Conservation (phyloP, 2,113 vertebrate species). For the Dromaius novaehollandiae region DNA sequence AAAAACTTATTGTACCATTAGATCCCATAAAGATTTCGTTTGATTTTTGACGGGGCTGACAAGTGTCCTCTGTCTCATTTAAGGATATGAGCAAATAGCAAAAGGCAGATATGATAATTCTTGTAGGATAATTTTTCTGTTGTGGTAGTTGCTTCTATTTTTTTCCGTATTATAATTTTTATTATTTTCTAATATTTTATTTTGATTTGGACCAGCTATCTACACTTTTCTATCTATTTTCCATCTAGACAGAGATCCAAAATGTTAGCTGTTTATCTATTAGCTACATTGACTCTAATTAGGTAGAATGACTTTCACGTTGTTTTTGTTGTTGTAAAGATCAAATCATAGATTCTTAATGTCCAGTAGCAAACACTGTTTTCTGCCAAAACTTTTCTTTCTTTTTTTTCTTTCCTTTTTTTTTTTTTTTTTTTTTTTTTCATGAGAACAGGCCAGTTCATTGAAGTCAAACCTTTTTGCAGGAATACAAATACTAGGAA, state of each 20-base stretch:
- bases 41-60: not conserved
- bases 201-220: not conserved
- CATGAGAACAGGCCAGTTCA: not conserved
- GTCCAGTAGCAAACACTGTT: not conserved
- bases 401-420: not conserved
- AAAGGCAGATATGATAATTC: not conserved
- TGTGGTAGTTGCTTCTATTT: not conserved
- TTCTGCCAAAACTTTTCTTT: not conserved
- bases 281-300: not conserved
- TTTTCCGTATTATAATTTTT: not conserved
- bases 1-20: slow-evolving; percentile 8
- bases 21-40: slow-evolving; percentile 13
- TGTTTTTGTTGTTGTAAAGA: not conserved
- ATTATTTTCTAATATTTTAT: not conserved
- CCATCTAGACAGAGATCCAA: not conserved
- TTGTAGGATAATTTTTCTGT: not conserved
- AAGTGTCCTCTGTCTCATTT: not conserved
- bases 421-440: not conserved
- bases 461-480: not conserved
- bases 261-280: not conserved
- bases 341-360: not conserved
- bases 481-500: not conserved
- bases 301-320: not conserved
- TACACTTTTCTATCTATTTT: not conserved
- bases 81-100: not conserved